These are phyloP conservation scores for Crocidura indochinensis DNA, from an alignment of 2,797 vertebrate species.

Conservation along the genomic window DNA sequence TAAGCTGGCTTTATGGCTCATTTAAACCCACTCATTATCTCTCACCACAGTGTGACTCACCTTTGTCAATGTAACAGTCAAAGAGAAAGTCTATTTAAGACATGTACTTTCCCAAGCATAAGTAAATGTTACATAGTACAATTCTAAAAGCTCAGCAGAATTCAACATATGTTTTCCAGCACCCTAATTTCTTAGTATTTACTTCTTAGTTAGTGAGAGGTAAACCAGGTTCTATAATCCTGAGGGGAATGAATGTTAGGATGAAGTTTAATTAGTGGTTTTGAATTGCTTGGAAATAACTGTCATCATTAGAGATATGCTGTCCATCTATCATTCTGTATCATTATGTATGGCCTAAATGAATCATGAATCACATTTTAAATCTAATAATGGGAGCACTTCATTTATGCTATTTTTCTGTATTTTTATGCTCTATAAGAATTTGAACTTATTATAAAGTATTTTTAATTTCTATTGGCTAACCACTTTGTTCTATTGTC, in stretches of 20 bases:
- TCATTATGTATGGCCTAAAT: background rate
- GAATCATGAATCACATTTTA: slow-evolving; percentile 28
- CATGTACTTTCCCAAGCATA: background rate
- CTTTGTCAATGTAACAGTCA: slow-evolving; percentile 19
- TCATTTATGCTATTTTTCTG: slow-evolving; percentile 10
- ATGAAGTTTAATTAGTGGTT: slow-evolving; percentile 25
- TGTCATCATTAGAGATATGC: background rate
- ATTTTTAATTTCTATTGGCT: background rate
- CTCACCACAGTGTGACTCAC: background rate
- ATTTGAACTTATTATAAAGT: slow-evolving; percentile 8
- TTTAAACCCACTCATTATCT: slow-evolving; percentile 52
- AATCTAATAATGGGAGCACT: background rate
- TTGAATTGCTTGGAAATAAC: slow-evolving; percentile 29
- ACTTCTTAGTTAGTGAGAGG: slow-evolving; percentile 59
- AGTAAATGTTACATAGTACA: background rate
- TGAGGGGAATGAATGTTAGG: background rate
- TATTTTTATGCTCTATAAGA: background rate
- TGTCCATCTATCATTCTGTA: background rate
- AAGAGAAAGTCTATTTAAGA: slow-evolving; percentile 35
- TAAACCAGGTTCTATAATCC: slow-evolving; percentile 3
- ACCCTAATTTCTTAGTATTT: slow-evolving; percentile 62
- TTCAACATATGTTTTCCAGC: slow-evolving; percentile 38
- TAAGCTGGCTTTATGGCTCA: slow-evolving; percentile 38
- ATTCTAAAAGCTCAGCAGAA: slow-evolving; percentile 62
- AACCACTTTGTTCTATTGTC: background rate